Percentiles rank a stretch among this genome's conserved stretches.
phyloP scores from a whole-genome alignment of 2,797 vertebrate genomes.

The Loris lydekkerianus region DNA sequence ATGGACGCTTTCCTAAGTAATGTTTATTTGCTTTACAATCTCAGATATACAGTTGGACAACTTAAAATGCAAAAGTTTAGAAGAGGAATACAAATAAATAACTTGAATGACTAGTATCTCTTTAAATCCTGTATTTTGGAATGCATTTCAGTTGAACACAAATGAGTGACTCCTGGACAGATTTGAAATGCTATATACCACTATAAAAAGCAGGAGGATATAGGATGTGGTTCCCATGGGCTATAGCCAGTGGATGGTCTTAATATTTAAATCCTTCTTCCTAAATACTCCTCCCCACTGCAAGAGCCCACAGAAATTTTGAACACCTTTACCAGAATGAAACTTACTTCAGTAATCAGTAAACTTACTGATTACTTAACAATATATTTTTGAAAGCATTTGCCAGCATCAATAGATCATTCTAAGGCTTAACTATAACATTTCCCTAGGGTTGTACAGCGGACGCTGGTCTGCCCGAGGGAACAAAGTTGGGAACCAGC shows the following conservation, averaged over 20 bases:
- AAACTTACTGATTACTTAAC: not conserved
- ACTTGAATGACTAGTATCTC: not conserved
- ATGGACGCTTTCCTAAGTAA: not conserved
- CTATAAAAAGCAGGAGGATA: not conserved
- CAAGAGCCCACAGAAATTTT: not conserved
- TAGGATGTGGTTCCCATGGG: not conserved
- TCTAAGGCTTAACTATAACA: not conserved
- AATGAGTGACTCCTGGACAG: not conserved
- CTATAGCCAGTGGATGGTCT: not conserved
- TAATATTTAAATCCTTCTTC: not conserved
- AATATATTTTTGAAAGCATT: not conserved
- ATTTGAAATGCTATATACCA: not conserved
- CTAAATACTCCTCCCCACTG: not conserved
- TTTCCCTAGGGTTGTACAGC: not conserved
- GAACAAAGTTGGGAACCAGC: not conserved
- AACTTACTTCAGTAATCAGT: not conserved
- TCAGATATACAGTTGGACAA: not conserved
- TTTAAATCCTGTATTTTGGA: constrained; percentile 37
- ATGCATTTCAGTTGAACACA: constrained; percentile 16
- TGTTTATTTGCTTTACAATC: constrained; percentile 29
- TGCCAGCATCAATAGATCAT: not conserved
- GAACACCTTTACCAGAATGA: not conserved
- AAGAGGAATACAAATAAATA: not conserved
- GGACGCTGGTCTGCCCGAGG: not conserved
- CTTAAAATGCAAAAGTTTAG: not conserved